Percentiles rank a stretch among this genome's conserved stretches.
Evolutionary conservation across 1,140 invertebrate species (phyloP).

Genomic region (Leptopilina clavipes): DNA sequence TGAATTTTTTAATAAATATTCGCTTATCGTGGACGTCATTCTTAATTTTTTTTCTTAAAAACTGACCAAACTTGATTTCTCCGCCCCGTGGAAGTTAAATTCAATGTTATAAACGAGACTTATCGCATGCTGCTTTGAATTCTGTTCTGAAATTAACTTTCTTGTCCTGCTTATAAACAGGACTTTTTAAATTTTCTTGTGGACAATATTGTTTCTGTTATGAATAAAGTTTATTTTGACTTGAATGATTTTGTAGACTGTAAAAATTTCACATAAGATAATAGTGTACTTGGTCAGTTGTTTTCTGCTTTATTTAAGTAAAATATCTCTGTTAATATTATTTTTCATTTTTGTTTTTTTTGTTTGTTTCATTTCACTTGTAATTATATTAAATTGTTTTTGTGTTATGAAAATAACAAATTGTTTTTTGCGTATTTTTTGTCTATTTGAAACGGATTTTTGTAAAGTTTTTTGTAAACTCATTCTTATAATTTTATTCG

Average conservation of each 20-base stretch:
- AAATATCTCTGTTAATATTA: too few species aligned
- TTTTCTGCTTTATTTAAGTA: background rate
- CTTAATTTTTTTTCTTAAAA: background rate
- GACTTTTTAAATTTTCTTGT: background rate
- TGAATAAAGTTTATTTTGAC: background rate
- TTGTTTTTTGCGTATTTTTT: background rate
- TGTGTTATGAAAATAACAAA: background rate
- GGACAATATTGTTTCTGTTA: background rate
- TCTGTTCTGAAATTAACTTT: conserved; percentile 27
- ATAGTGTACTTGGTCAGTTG: background rate
- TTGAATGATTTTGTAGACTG: background rate
- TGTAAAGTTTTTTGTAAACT: background rate
- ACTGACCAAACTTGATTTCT: conserved; percentile 31
- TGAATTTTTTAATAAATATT: background rate
- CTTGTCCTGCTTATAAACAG: conserved; percentile 25
- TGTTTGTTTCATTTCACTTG: background rate
- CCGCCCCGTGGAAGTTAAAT: conserved; percentile 17
- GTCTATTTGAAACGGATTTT: background rate
- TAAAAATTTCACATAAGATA: background rate
- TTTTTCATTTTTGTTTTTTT: background rate
- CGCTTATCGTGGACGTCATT: background rate
- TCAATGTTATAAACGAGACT: conserved; percentile 20
- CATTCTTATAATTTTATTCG: background rate
- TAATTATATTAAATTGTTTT: background rate
- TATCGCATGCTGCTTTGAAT: conserved; percentile 26